Evolutionary conservation across 2,113 vertebrate species (phyloP).

Genomic region (Buteo buteo): DNA sequence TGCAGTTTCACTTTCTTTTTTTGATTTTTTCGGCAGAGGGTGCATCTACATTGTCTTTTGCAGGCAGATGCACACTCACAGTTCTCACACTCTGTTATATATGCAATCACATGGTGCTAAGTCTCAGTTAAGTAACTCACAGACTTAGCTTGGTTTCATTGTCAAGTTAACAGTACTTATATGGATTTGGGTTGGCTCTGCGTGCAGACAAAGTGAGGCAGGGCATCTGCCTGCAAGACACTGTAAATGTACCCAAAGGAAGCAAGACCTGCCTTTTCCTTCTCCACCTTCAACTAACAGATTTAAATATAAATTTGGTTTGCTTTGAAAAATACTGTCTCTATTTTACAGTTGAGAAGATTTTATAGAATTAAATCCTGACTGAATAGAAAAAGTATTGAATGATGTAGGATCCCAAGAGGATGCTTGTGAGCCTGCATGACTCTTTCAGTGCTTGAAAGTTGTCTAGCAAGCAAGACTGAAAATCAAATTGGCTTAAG

Average conservation of each 20-base stretch:
- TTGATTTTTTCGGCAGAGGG: fast-evolving
- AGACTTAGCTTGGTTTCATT: background rate
- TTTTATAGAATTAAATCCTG: background rate
- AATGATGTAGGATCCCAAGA: background rate
- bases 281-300: background rate
- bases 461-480: background rate
- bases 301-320: background rate
- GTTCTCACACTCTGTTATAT: background rate
- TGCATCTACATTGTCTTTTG: background rate
- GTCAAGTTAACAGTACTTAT: background rate
- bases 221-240: background rate
- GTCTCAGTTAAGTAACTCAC: background rate
- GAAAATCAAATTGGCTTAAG: background rate
- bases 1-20: background rate
- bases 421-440: background rate
- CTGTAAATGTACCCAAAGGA: background rate
- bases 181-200: background rate
- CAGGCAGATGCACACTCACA: background rate
- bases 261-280: background rate
- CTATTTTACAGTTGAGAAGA: background rate
- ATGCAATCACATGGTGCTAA: background rate
- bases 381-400: background rate
- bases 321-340: background rate
- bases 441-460: background rate
- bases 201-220: background rate